Percentiles rank a stretch among this genome's conserved stretches.
These are phyloP conservation scores for Eonycteris spelaea DNA, from an alignment of 2,113 vertebrate species.

Conservation along the genomic window DNA sequence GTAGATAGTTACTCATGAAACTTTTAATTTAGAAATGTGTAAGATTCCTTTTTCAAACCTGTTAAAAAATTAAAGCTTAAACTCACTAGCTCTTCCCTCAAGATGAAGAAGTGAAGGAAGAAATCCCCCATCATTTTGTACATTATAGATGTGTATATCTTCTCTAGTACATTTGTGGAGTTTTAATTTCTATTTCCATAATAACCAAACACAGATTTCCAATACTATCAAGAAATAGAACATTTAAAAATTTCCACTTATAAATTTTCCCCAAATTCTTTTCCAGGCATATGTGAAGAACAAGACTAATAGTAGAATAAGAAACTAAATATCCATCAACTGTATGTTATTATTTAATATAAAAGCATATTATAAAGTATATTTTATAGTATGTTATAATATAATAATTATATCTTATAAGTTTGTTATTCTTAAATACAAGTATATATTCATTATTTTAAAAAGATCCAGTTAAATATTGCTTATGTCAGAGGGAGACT, in stretches of 20 bases:
- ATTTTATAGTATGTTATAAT: neutral
- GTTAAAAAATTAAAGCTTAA: conserved; percentile 39
- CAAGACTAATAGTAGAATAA: neutral
- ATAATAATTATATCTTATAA: neutral
- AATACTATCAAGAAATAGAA: conserved; percentile 2
- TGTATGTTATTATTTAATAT: conserved; percentile 37
- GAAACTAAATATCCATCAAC: neutral
- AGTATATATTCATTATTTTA: conserved; percentile 6
- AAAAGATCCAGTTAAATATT: neutral
- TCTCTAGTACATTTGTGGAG: neutral
- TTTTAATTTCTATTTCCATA: conserved; percentile 21
- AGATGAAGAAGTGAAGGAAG: neutral
- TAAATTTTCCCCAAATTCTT: conserved; percentile 26
- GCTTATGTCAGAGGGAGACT: neutral
- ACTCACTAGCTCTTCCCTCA: neutral
- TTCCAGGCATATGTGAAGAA: conserved; percentile 39
- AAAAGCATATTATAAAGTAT: neutral
- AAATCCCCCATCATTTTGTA: neutral
- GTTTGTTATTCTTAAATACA: neutral
- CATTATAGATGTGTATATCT: neutral
- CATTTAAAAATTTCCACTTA: conserved; percentile 47
- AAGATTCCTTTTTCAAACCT: conserved; percentile 44
- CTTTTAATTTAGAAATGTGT: neutral
- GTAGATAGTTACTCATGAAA: conserved; percentile 53
- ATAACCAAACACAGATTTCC: neutral